A percentile compares a stretch with the other conserved stretches of the same genome.
phyloP scores from a whole-genome alignment of 1,140 invertebrate species.

The Heliconius congener region DNA sequence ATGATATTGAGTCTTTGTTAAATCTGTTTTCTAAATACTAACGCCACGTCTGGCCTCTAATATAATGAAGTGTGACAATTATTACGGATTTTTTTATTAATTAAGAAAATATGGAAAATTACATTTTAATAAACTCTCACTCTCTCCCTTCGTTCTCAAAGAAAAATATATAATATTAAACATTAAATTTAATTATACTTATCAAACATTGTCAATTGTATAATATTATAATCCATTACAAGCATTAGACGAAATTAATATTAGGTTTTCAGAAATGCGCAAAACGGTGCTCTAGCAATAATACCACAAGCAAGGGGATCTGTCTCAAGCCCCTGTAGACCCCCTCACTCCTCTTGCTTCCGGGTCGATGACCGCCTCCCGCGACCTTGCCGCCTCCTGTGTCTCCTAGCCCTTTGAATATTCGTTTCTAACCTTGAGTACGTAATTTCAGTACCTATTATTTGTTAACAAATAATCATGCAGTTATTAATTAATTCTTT shows the following conservation, averaged over 20 bases:
- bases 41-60: too few relatives aligned
- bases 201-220: too few relatives aligned
- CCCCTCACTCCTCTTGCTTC: conserved; percentile 48
- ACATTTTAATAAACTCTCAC: too few relatives aligned
- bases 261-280: conserved; percentile 37
- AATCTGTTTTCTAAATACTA: too few relatives aligned
- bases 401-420: conserved; percentile 33
- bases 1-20: too few relatives aligned
- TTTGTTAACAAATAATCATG: background rate
- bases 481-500: background rate
- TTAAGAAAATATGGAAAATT: too few relatives aligned
- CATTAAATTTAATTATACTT: too few relatives aligned
- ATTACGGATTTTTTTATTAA: too few relatives aligned
- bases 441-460: background rate
- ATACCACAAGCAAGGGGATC: conserved; percentile 40
- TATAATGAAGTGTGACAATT: too few relatives aligned
- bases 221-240: background rate
- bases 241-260: background rate
- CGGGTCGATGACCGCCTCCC: conserved; percentile 53
- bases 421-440: conserved; percentile 1
- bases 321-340: conserved; percentile 38
- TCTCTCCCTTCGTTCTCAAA: too few relatives aligned
- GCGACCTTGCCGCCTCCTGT: conserved; percentile 49
- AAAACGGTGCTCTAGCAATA: conserved; percentile 49
- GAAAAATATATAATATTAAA: too few relatives aligned